Percentiles rank a stretch among this genome's conserved stretches.
Conservation (phyloP, 2,888 invertebrate species). For the Gerosis bhagava region DNA sequence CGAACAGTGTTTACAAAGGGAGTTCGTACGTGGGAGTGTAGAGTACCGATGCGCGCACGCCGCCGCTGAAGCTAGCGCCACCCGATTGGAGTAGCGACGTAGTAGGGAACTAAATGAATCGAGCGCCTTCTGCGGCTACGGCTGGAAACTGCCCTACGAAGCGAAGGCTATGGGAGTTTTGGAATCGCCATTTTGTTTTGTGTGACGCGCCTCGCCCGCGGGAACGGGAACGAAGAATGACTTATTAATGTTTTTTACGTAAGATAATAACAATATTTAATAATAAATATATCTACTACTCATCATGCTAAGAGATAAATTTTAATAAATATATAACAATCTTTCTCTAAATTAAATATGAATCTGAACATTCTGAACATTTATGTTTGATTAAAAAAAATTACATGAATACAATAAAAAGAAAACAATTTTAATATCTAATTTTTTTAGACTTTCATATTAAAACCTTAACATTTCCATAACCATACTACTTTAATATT, state of each 20-base stretch:
- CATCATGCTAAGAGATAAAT: no score
- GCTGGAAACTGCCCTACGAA: slow-evolving; percentile 33
- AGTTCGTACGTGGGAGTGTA: slow-evolving; percentile 75
- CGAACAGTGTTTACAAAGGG: slow-evolving; percentile 68
- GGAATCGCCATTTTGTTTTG: slow-evolving; percentile 72
- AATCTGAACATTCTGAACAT: no score
- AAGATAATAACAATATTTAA: neutral
- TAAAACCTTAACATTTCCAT: neutral
- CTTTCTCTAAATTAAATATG: no score
- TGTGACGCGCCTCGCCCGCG: slow-evolving; percentile 39
- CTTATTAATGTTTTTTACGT: neutral
- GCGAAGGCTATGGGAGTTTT: slow-evolving; percentile 39
- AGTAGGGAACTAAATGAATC: slow-evolving; percentile 60
- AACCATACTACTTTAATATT: neutral
- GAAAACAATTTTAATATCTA: no score
- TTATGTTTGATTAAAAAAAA: no score
- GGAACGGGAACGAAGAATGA: slow-evolving; percentile 31
- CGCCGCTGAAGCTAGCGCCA: slow-evolving; percentile 54
- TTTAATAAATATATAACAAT: no score
- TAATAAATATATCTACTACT: no score
- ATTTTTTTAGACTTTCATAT: no score
- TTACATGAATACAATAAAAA: no score
- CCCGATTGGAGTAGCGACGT: slow-evolving; percentile 48
- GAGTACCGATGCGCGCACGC: slow-evolving; percentile 48
- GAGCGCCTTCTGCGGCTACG: slow-evolving; percentile 56